phyloP scores from a whole-genome alignment of 1,140 invertebrate genomes.

The Manduca sexta region DNA sequence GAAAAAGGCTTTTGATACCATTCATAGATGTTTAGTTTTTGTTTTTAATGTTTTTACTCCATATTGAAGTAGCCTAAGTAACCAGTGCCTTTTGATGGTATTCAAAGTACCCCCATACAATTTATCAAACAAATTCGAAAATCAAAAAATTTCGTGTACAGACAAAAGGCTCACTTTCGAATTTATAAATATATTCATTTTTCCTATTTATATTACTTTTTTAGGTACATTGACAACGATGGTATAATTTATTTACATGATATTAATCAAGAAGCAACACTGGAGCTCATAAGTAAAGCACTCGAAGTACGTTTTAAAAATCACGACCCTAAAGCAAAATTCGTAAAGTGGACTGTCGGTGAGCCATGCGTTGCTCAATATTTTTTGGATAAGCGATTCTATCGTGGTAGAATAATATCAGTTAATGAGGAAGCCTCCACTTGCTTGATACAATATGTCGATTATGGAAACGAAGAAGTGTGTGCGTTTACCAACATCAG shows the following conservation, averaged over 20 bases:
- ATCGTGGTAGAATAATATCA: conserved; percentile 73
- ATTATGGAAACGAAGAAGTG: conserved; percentile 77
- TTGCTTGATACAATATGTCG: conserved; percentile 75
- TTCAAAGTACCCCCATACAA: too few relatives aligned
- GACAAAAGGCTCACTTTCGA: too few relatives aligned
- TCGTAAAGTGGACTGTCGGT: conserved; percentile 70
- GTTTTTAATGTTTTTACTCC: too few relatives aligned
- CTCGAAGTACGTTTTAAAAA: conserved; percentile 70
- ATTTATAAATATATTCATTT: too few relatives aligned
- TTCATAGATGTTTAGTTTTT: too few relatives aligned
- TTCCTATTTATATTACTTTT: conserved; percentile 6
- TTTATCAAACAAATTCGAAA: too few relatives aligned
- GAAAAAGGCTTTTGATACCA: too few relatives aligned
- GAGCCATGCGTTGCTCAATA: conserved; percentile 79
- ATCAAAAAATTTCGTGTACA: too few relatives aligned
- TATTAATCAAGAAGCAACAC: conserved; percentile 48
- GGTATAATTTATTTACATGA: conserved; percentile 74
- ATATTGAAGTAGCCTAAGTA: too few relatives aligned
- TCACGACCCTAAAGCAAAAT: conserved; percentile 55
- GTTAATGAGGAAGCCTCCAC: conserved; percentile 45
- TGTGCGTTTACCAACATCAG: conserved; percentile 71
- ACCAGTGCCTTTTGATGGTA: too few relatives aligned
- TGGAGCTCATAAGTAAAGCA: conserved; percentile 70
- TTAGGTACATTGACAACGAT: conserved; percentile 76
- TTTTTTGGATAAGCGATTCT: conserved; percentile 76